Evolutionary conservation across 2,888 invertebrate genomes (phyloP).

Genomic region (Ephialtes manifestator): DNA sequence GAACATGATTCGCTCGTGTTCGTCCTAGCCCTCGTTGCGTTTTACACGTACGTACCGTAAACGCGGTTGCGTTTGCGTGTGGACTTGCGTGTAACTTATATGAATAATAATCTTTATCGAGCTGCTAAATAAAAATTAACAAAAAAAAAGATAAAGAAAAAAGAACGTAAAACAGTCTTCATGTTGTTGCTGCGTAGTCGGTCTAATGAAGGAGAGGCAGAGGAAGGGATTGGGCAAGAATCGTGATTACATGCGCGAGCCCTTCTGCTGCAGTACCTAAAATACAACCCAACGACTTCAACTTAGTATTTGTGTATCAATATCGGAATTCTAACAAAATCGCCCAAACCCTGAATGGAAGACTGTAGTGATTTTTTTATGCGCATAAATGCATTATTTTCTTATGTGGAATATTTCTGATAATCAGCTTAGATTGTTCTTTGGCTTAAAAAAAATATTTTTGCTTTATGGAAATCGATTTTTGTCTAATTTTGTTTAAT

Average conservation of each 20-base stretch:
- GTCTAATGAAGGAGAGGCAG: constrained; percentile 72
- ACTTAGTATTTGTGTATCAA: constrained; percentile 67
- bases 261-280: constrained; percentile 95
- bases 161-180: constrained; percentile 79
- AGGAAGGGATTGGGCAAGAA: constrained; percentile 78
- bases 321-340: constrained; percentile 41
- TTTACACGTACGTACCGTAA: constrained; percentile 23
- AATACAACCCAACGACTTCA: constrained; percentile 78
- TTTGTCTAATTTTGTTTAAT: too few relatives aligned
- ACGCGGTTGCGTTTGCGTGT: background rate
- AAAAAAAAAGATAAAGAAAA: constrained; percentile 54
- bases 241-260: constrained; percentile 94
- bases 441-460: too few relatives aligned
- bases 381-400: too few relatives aligned
- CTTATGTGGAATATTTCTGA: too few relatives aligned
- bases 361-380: too few relatives aligned
- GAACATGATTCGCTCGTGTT: constrained; percentile 65
- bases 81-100: constrained; percentile 29
- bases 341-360: constrained; percentile 2
- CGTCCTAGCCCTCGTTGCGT: background rate
- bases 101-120: constrained; percentile 60
- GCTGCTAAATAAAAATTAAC: constrained; percentile 55
- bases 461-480: too few relatives aligned
- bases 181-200: constrained; percentile 78
- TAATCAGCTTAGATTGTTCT: too few relatives aligned